Base-by-base conservation (phyloP, 2,888 invertebrate genomes). In the Protodeltote pygarga region DNA sequence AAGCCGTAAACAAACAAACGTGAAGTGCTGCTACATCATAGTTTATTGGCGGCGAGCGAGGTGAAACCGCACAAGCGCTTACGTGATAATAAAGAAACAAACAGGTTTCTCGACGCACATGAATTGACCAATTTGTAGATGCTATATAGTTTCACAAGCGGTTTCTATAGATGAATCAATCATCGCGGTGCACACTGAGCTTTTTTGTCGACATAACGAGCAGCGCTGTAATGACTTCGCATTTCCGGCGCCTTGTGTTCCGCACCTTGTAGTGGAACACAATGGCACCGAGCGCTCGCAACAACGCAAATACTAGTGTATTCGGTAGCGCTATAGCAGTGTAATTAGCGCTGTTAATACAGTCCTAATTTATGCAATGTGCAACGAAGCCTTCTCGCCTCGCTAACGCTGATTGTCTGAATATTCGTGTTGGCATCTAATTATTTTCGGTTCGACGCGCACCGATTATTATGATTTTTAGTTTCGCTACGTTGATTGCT, bases 111-210 rank as follows among this genome's bases (percentile, higher is more conserved):
- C 75, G 65, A 63, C 61, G 73, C 68, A 77, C 72, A 75, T 74
- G 79, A 84, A 81, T 85, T 75, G 85, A 81, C 75, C 85, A 85
- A 86, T 87, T 85, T 85, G 83, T 83, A 80, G 73, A 77, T 73
- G 71, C 64, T 66, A 76, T 75, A 81, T 79, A 81, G 80, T 82
- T 83, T 79, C 79, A 76, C 78, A 78, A 81, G 77, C 72, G 71
- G 75, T 80, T 75, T 78, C 73, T 79, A 74, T 75, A 71, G 81
- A 86, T 66, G 78, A 81, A 87, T 88, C 87, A 89, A 89, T 90
- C 85, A 85, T 79, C 70, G 71, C 62, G 53, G 62, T 73, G 73
- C 73, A 75, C 57, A 74, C 65, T 57, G 57, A 70, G 73, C 68
- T 87, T 87, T 83, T 87, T 88, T 85, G 81, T 78, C 59, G 71